Evolutionary conservation across 2,113 vertebrate species (phyloP).

Genomic region (Neolamprologus tretocephalus): DNA sequence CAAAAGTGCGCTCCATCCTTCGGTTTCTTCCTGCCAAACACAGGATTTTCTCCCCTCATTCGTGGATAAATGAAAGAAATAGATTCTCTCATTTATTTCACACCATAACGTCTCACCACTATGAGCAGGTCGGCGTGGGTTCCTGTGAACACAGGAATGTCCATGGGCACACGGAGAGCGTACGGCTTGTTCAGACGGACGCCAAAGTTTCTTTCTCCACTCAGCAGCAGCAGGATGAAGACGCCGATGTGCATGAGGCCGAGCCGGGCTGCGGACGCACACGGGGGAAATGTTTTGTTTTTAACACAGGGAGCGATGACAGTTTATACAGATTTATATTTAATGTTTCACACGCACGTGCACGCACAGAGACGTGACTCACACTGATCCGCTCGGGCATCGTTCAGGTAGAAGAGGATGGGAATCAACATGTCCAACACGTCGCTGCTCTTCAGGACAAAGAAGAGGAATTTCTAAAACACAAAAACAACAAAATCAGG

Average conservation of each 20-base stretch:
- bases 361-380: constrained; percentile 33
- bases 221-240: constrained; percentile 92
- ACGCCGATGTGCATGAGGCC: constrained; percentile 98
- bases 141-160: constrained; percentile 94
- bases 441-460: constrained; percentile 96
- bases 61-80: background rate
- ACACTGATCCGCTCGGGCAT: constrained; percentile 93
- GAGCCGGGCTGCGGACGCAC: constrained; percentile 73
- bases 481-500: background rate
- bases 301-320: background rate
- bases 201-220: constrained; percentile 96
- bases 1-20: background rate
- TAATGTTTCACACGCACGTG: accelerated
- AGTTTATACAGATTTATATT: background rate
- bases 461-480: constrained; percentile 93
- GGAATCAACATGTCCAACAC: constrained; percentile 94
- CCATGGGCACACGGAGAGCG: constrained; percentile 88
- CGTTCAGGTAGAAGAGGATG: constrained; percentile 90
- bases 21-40: background rate
- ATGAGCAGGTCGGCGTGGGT: constrained; percentile 95
- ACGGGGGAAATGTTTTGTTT: background rate
- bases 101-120: constrained; percentile 71
- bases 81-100: background rate
- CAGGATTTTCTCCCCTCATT: background rate
- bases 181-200: constrained; percentile 97